A percentile compares a stretch with the other conserved stretches of the same genome.
phyloP scores from a whole-genome alignment of 2,797 vertebrate genomes.

The Hippoglossus hippoglossus region DNA sequence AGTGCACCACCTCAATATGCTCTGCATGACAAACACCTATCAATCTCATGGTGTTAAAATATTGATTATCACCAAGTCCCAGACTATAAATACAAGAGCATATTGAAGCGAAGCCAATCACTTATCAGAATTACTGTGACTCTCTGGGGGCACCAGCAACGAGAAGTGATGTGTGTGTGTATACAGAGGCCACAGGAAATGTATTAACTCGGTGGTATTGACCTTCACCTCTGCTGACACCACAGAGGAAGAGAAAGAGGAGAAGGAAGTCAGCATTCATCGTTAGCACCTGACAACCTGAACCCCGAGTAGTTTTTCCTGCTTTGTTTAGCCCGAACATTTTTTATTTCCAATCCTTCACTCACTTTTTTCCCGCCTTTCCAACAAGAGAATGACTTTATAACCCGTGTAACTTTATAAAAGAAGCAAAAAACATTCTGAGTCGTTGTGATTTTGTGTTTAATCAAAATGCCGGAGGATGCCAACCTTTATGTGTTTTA shows the following conservation, averaged over 20 bases:
- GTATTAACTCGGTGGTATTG: constrained; percentile 6
- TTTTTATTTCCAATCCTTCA: neutral
- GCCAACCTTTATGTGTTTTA: constrained; percentile 26
- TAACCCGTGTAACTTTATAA: neutral
- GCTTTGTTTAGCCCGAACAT: neutral
- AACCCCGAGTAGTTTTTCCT: constrained; percentile 17
- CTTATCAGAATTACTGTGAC: neutral
- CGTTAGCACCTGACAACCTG: neutral
- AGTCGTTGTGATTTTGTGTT: constrained; percentile 2
- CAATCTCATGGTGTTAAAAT: constrained; percentile 53
- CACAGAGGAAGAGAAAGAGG: constrained; percentile 26
- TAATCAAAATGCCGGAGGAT: neutral
- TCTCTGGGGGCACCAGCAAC: neutral
- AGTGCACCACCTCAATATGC: constrained; percentile 11
- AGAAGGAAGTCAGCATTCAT: constrained; percentile 25
- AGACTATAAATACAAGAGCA: constrained; percentile 17
- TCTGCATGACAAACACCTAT: constrained; percentile 55
- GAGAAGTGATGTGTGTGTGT: neutral
- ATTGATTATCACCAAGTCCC: constrained; percentile 8
- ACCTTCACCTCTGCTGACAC: constrained; percentile 33
- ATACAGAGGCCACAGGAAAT: constrained; percentile 18
- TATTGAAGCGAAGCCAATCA: neutral
- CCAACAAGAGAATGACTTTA: neutral
- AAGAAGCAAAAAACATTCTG: constrained; percentile 10
- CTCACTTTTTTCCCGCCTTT: neutral